These are phyloP conservation scores for Channa striata DNA, from an alignment of 2,797 vertebrate species.

Conservation along the genomic window DNA sequence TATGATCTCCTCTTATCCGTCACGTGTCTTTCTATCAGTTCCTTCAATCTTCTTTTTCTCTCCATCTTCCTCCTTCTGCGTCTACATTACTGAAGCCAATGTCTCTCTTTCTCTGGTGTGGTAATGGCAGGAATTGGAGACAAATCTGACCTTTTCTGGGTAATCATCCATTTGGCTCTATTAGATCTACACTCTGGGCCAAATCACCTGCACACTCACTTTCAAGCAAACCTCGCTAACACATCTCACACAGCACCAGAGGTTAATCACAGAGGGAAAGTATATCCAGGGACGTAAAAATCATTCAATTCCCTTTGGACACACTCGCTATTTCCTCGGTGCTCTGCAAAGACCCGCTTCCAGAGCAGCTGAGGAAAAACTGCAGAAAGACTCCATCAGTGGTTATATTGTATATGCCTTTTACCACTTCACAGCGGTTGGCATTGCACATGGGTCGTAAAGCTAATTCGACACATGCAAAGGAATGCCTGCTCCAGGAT, in stretches of 20 bases:
- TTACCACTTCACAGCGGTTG: slow-evolving; percentile 58
- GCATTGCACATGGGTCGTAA: slow-evolving; percentile 44
- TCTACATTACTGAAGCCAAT: slow-evolving; percentile 37
- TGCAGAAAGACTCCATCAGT: slow-evolving; percentile 24
- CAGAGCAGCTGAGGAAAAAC: slow-evolving; percentile 11
- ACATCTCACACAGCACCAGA: slow-evolving; percentile 44
- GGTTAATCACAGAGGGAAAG: slow-evolving; percentile 71
- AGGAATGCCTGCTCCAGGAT: slow-evolving; percentile 20
- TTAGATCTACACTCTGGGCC: slow-evolving; percentile 74
- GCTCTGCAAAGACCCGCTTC: slow-evolving; percentile 24
- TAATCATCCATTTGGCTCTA: slow-evolving; percentile 84
- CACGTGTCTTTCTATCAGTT: neutral
- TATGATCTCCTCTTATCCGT: neutral
- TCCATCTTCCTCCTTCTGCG: neutral
- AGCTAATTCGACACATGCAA: slow-evolving; percentile 48
- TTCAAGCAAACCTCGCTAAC: slow-evolving; percentile 40
- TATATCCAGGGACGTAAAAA: slow-evolving; percentile 59
- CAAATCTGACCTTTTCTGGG: slow-evolving; percentile 86
- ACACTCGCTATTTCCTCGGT: slow-evolving; percentile 31
- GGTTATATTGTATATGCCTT: slow-evolving; percentile 27
- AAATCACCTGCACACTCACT: slow-evolving; percentile 53
- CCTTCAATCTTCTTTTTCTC: neutral
- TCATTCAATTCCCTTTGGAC: slow-evolving; percentile 62
- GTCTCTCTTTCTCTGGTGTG: slow-evolving; percentile 39
- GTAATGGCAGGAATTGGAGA: slow-evolving; percentile 84